Conservation (phyloP, 2,113 vertebrate genomes). For the Rutilus rutilus region DNA sequence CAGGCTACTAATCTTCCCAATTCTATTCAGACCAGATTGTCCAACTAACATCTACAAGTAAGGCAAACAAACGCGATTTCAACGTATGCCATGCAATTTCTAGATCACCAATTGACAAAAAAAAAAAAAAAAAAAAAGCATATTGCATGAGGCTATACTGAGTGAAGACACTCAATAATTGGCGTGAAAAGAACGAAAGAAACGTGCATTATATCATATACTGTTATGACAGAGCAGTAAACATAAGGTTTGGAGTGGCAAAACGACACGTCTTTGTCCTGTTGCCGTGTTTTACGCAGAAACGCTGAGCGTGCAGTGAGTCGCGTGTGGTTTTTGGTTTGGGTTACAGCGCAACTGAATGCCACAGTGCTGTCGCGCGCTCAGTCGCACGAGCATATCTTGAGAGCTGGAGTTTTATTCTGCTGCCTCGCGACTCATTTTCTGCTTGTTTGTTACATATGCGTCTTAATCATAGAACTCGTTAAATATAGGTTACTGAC, state of each 20-base stretch:
- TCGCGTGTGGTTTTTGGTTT: constrained; percentile 27
- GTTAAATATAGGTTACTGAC: background rate
- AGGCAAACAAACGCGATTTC: background rate
- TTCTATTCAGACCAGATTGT: background rate
- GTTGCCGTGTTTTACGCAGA: background rate
- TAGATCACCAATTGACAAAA: background rate
- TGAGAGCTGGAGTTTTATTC: constrained; percentile 66
- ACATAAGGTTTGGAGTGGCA: background rate
- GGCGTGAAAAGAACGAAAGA: background rate
- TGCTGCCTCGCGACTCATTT: constrained; percentile 3
- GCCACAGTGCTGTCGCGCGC: constrained; percentile 32
- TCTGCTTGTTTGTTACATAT: background rate
- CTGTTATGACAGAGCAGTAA: background rate
- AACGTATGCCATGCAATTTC: background rate
- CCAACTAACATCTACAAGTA: background rate
- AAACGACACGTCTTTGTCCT: background rate
- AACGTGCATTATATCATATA: background rate
- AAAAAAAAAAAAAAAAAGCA: background rate
- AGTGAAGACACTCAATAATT: background rate
- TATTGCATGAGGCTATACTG: background rate
- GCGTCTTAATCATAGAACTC: constrained; percentile 2
- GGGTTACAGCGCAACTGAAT: constrained; percentile 23
- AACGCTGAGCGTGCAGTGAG: constrained; percentile 26
- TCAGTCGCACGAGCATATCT: constrained; percentile 62
- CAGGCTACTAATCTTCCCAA: background rate